phyloP scores from a whole-genome alignment of 2,888 invertebrate species.

The Hirtodrosophila cameraria region DNA sequence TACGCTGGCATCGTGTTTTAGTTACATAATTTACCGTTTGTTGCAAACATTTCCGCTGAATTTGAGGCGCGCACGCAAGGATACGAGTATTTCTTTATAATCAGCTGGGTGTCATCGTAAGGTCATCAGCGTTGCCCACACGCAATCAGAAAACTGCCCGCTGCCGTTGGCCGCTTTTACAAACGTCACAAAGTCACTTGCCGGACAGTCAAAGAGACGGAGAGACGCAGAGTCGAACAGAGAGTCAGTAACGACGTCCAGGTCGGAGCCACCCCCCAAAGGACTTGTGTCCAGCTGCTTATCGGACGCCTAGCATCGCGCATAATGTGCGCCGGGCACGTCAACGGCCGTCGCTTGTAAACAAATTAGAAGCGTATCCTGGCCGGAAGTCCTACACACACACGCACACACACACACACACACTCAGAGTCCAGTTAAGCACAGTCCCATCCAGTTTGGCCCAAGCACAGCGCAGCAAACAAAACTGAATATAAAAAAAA shows the following conservation, averaged over 20 bases:
- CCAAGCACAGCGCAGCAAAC: slow-evolving; percentile 53
- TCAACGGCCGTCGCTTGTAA: slow-evolving; percentile 65
- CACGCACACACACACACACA: slow-evolving; percentile 17
- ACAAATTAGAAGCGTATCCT: slow-evolving; percentile 78
- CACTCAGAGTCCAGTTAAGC: slow-evolving; percentile 4
- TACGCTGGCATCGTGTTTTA: slow-evolving; percentile 50
- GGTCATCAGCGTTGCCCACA: slow-evolving; percentile 77
- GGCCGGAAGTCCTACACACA: slow-evolving; percentile 63
- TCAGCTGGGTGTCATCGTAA: slow-evolving; percentile 81
- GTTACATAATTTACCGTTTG: slow-evolving; percentile 76
- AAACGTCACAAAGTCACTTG: slow-evolving; percentile 49
- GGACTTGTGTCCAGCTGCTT: slow-evolving; percentile 62
- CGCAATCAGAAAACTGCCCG: slow-evolving; percentile 37
- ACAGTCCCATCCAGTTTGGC: slow-evolving; percentile 23
- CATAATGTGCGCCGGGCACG: slow-evolving; percentile 72
- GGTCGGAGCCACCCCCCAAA: slow-evolving; percentile 11
- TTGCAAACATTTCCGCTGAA: slow-evolving; percentile 77
- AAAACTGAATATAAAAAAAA: slow-evolving; percentile 39
- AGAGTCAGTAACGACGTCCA: not conserved
- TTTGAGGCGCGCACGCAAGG: slow-evolving; percentile 65
- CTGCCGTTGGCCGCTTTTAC: slow-evolving; percentile 19
- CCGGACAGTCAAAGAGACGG: not conserved
- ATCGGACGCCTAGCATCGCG: slow-evolving; percentile 66
- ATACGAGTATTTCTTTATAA: slow-evolving; percentile 68
- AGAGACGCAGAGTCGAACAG: no score